These are phyloP conservation scores for Armadillidium nasatum DNA, from an alignment of 1,140 invertebrate genomes.

Conservation along the genomic window DNA sequence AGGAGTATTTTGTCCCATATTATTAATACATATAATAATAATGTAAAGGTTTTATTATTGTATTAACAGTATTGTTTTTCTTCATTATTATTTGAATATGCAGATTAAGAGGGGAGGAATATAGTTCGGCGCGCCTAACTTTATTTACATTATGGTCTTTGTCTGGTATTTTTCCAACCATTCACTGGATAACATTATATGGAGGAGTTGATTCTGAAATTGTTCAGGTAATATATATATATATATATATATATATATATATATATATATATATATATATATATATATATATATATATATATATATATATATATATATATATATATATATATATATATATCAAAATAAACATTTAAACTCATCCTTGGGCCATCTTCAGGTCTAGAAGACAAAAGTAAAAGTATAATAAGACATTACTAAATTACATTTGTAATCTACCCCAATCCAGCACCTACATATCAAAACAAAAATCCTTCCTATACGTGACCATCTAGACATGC, in stretches of 20 bases:
- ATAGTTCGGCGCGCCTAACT: conserved; percentile 47
- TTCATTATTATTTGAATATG: not conserved
- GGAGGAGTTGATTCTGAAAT: conserved; percentile 65
- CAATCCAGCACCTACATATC: too few species aligned
- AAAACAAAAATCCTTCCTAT: too few species aligned
- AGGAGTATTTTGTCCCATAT: too few species aligned
- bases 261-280: conserved; percentile 25
- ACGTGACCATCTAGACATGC: too few species aligned
- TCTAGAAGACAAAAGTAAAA: too few species aligned
- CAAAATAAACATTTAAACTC: too few species aligned
- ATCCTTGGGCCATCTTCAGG: too few species aligned
- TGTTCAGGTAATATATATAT: conserved; percentile 31
- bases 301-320: conserved; percentile 5
- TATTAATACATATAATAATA: too few species aligned
- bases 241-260: conserved; percentile 22
- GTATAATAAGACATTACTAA: too few species aligned
- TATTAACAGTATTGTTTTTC: too few species aligned
- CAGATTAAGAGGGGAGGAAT: conserved; percentile 48
- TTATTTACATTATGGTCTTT: conserved; percentile 80
- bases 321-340: conserved; percentile 10
- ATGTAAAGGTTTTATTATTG: too few species aligned
- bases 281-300: conserved; percentile 11
- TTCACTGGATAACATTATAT: conserved; percentile 85
- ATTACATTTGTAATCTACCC: too few species aligned
- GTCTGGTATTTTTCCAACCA: conserved; percentile 82